Base-by-base conservation (phyloP, 2,113 vertebrate genomes). In the Strigops habroptila region DNA sequence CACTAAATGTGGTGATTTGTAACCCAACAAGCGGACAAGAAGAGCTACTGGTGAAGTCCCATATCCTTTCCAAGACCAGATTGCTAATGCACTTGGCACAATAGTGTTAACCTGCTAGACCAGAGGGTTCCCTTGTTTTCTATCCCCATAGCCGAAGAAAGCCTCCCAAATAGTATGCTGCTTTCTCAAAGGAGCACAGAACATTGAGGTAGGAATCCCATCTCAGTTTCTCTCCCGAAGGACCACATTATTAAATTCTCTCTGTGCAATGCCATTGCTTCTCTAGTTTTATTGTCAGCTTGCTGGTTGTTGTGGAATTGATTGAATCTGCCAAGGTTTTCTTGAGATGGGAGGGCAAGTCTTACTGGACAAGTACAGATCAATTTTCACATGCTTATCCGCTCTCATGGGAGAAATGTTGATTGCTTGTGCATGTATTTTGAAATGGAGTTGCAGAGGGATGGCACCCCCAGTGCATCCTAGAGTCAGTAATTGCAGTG, bases 251-350 rank as follows among this genome's bases (percentile, higher is more conserved):
- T 77, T 83, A 82, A 63, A 80, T 90, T 77, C 46, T 70, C 19
- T 2, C 21, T 74, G 21, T 43, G 80, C 6, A 1, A 81, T 10
- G 37, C 12, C 37, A 46, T 53, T 63, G 17, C 31, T 86, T 12
- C 46, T 80, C 41, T 49, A n/a, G 25, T 62, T 90, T 88, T 82
- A 74, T 69, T 77, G 44, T 85, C 79, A 63, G 15, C 37, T 83
- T 70, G n/a, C 46, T 90, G 31, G 7, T 49, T 31, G 37, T 41
- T 86, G 51, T 33, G 37, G 46, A 88, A 90, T 83, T 90, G 63
- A 91, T 83, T 28, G 43, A 93, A 77, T 59, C 68, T 91, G 41
- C 90, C 76, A 88, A 83, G 33, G 9, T 60, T 79, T 91, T 68
- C 85, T 71, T 53, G 88, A 93, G 59, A 53, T n/a, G 13, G 73